Percentiles rank a stretch among this genome's conserved stretches.
phyloP scores from a whole-genome alignment of 2,797 vertebrate genomes.

The Cyprinodon diabolis region DNA sequence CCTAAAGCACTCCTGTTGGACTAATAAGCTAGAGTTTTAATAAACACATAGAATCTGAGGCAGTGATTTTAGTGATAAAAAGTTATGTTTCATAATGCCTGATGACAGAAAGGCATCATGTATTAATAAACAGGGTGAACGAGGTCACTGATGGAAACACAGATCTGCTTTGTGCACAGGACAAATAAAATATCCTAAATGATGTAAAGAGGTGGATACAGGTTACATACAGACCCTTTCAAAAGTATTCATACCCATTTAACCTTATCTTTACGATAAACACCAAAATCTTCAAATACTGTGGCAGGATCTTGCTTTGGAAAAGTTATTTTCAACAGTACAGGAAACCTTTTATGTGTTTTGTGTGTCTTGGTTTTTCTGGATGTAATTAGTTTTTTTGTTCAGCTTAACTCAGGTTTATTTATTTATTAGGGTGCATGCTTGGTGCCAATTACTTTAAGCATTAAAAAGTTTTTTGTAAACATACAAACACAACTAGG shows the following conservation, averaged over 20 bases:
- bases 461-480: background rate
- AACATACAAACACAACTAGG: background rate
- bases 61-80: background rate
- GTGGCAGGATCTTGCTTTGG: too few species aligned
- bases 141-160: background rate
- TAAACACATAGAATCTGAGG: conserved; percentile 3
- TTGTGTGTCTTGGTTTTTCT: too few species aligned
- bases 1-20: background rate
- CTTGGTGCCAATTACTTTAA: too few species aligned
- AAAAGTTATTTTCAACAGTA: too few species aligned
- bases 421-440: too few species aligned
- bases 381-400: too few species aligned
- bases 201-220: conserved; percentile 2
- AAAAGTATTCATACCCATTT: background rate
- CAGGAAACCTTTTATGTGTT: background rate
- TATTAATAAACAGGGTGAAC: conserved; percentile 24
- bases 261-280: too few species aligned
- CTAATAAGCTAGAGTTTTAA: conserved; percentile 17
- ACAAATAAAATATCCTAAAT: conserved; percentile 22
- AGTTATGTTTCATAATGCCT: conserved; percentile 10
- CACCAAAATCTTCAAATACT: too few species aligned
- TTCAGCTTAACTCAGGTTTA: too few species aligned
- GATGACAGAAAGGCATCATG: conserved; percentile 11
- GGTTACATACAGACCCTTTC: background rate
- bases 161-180: conserved; percentile 29